Base-by-base conservation (phyloP, 2,797 vertebrate species). In the Myotis planiceps region DNA sequence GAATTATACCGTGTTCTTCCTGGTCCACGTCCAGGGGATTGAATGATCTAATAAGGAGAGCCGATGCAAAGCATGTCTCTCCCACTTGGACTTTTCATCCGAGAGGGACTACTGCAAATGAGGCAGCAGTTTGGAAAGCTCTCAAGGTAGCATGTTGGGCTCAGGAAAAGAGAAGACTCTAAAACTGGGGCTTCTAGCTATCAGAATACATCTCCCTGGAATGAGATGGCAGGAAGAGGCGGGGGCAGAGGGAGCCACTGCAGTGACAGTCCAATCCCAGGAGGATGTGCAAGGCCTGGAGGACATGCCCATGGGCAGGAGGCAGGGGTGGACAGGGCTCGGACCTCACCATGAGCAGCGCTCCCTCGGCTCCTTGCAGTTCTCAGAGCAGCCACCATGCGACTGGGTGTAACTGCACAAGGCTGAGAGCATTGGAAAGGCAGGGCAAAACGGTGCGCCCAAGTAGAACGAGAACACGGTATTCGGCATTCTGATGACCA, bases 381-480 rank as follows among this genome's bases (percentile, higher is more conserved):
- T 27, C 65, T 81, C 68, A 32, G 32, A 14, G 32, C 53, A 13
- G 60, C 65, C 81, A 6, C 39, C 45, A 6, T 5, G 55, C 0
- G 25, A 5, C 51, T 45, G 47, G 19, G 5, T 0, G 0, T 75
- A 21, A n/a, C n/a, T 5, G 34, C 84, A 32, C 68, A 19, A 3
- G 58, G 23, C 71, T 1, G 0, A 47, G 55, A 6, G 34, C 51
- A n/a, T 0, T 1, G 6, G 60, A 95, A 96, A 94, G 9, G 4
- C 39, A 83, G 16, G 6, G 88, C 1, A 85, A 95, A 97, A 72
- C 1, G 47, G 32, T 9, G 53, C 45, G 9, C 29, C 12, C 32
- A 84, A 88, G 19, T 9, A 91, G 96, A 90, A 85, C n/a, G 94
- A 95, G 89, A 92, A 53, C 32, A 60, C 0, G 51, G 34, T 9